Base-by-base conservation (phyloP, 2,113 vertebrate genomes). In the Dolichallabes microphthalmus region DNA sequence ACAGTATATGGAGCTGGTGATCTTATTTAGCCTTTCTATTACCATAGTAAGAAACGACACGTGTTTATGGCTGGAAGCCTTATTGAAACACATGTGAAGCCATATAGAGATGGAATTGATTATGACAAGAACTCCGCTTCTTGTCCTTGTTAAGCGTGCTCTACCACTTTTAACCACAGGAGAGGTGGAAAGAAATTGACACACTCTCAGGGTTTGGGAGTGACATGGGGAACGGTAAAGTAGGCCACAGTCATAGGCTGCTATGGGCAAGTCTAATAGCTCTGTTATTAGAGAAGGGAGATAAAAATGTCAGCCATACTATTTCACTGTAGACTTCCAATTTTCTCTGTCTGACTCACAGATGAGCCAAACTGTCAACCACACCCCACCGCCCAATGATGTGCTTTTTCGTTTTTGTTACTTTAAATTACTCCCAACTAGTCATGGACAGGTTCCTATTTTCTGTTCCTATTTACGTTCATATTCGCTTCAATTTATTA, bases 231-330 rank as follows among this genome's bases (percentile, higher is more conserved):
- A 84, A 85, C 86, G 50, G 50, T 86, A 87, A 90, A 89, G 77
- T 90, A 87, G 88, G 88, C 83, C 89, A 88, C 50, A 82, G 85
- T 75, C 80, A 86, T 82, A 53, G 85, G 55, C 85, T 73, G 76
- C 82, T 64, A 63, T 86, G 60, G 66, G 82, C 79, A 82, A 74
- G 77, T 80, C 88, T 90, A 89, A 88, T 84, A 88, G 87, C 78
- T 71, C n/a, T 82, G 53, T 84, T 87, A 84, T 88, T 82, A 86
- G 82, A 87, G 82, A n/a, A 71, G 76, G 66, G 45, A 80, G 78
- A 76, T 87, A 86, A 85, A 87, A 82, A 55, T 81, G 76, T 88
- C 87, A 75, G 85, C 85, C 82, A 85, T 87, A 83, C 83, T 83
- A 69, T 82, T 84, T 85, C 25, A 68, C 85, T 81, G 19, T 64